Evolutionary conservation across 2,888 invertebrate genomes (phyloP).

Genomic region (Xestobium rufovillosum): DNA sequence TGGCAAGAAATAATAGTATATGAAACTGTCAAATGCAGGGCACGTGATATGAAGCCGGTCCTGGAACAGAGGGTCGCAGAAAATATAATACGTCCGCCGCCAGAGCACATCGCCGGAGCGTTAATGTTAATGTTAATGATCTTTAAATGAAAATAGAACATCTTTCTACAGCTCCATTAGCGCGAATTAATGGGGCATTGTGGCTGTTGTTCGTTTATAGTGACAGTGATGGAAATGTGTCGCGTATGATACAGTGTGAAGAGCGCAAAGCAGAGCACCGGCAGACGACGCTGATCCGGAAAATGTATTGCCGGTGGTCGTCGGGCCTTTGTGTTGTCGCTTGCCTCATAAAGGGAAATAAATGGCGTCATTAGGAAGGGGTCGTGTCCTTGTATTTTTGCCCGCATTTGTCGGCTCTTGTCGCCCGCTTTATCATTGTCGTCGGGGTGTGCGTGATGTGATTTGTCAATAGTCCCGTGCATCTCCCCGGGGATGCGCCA

Average conservation of each 20-base stretch:
- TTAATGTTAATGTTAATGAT: too few species aligned
- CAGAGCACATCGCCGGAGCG: slow-evolving; percentile 16
- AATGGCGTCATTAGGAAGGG: slow-evolving; percentile 44
- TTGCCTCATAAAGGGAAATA: slow-evolving; percentile 43
- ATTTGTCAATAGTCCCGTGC: slow-evolving; percentile 30
- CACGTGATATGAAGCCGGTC: background rate
- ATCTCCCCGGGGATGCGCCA: slow-evolving; percentile 11
- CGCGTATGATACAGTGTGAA: slow-evolving; percentile 22
- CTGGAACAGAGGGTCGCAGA: too few species aligned
- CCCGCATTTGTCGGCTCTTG: slow-evolving; percentile 43
- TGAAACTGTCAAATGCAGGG: too few species aligned
- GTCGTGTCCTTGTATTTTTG: slow-evolving; percentile 42
- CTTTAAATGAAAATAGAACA: slow-evolving; percentile 28
- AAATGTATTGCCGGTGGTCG: slow-evolving; percentile 37
- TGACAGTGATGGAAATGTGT: slow-evolving; percentile 26
- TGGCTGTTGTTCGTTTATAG: too few species aligned
- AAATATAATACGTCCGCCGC: too few species aligned
- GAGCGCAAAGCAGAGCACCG: slow-evolving; percentile 25
- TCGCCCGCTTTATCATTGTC: slow-evolving; percentile 43
- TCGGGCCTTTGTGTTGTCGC: slow-evolving; percentile 40
- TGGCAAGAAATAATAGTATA: too few species aligned
- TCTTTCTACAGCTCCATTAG: slow-evolving; percentile 29
- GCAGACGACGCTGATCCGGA: slow-evolving; percentile 33
- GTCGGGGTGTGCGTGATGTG: slow-evolving; percentile 30
- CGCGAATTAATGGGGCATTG: slow-evolving; percentile 30